These are phyloP conservation scores for Hypsopygia costalis DNA, from an alignment of 2,888 invertebrate genomes.

Conservation along the genomic window DNA sequence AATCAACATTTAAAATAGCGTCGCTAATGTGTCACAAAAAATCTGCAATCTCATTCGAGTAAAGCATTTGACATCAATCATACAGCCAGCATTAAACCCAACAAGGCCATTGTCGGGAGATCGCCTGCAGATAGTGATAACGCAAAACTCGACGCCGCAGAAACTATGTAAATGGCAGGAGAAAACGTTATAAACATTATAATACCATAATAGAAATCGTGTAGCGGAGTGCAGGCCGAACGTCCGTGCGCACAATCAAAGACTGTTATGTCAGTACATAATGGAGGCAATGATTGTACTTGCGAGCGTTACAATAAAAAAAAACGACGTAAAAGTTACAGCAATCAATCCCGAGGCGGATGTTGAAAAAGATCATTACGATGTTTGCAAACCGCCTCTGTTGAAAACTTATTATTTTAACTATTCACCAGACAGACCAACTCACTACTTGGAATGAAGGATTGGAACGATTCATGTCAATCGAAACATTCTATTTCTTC, in stretches of 20 bases:
- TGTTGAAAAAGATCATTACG: conserved; percentile 18
- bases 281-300: no score
- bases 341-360: conserved; percentile 19
- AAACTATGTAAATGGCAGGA: neutral
- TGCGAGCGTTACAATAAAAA: conserved; percentile 7
- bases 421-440: no score
- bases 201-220: no score
- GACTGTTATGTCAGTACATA: conserved; percentile 1
- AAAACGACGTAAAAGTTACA: conserved; percentile 9
- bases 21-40: no score
- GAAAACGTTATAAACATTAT: neutral
- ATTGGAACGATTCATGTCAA: no score
- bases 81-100: neutral
- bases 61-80: neutral
- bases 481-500: no score
- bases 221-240: neutral
- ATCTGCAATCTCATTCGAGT: no score
- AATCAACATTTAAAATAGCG: no score
- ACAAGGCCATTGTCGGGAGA: neutral
- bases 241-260: conserved; percentile 5
- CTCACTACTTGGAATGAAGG: no score
- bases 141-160: neutral
- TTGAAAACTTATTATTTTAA: neutral
- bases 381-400: conserved; percentile 18
- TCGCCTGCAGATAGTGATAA: neutral